Evolutionary conservation across 2,113 vertebrate genomes (phyloP).

Genomic region (Brachionichthys hirsutus): DNA sequence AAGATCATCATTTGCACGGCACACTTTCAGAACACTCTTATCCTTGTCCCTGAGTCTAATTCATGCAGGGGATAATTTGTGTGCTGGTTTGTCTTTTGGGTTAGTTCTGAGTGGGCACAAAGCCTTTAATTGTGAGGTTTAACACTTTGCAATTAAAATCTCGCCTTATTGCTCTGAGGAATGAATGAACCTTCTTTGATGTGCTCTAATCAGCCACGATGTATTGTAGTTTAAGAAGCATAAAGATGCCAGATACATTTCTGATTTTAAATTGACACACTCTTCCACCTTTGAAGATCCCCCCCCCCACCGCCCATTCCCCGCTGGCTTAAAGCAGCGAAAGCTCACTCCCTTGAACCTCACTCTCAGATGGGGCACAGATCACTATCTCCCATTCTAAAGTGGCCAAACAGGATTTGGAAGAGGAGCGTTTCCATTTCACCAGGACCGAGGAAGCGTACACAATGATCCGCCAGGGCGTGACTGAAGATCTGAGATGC

Average conservation of each 20-base stretch:
- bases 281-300: slow-evolving; percentile 82
- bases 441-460: slow-evolving; percentile 67
- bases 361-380: slow-evolving; percentile 67
- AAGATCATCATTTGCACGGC: slow-evolving; percentile 67
- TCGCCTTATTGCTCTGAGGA: slow-evolving; percentile 88
- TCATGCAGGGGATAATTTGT: slow-evolving; percentile 81
- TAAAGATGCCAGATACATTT: slow-evolving; percentile 90
- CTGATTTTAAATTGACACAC: slow-evolving; percentile 82
- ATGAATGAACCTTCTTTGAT: slow-evolving; percentile 88
- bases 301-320: too few species aligned
- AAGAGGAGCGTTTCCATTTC: slow-evolving; percentile 69
- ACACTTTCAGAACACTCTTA: slow-evolving; percentile 57
- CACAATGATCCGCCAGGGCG: slow-evolving; percentile 68
- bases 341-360: slow-evolving; percentile 73
- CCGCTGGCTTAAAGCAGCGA: slow-evolving; percentile 69
- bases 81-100: slow-evolving; percentile 86
- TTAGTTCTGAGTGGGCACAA: slow-evolving; percentile 86
- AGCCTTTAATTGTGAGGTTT: slow-evolving; percentile 96
- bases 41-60: slow-evolving; percentile 55
- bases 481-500: slow-evolving; percentile 70
- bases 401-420: slow-evolving; percentile 82
- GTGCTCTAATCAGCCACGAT: slow-evolving; percentile 91
- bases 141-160: slow-evolving; percentile 97
- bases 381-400: slow-evolving; percentile 75
- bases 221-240: slow-evolving; percentile 91